Base-by-base conservation (phyloP, 2,113 vertebrate genomes). In the Fregetta grallaria region DNA sequence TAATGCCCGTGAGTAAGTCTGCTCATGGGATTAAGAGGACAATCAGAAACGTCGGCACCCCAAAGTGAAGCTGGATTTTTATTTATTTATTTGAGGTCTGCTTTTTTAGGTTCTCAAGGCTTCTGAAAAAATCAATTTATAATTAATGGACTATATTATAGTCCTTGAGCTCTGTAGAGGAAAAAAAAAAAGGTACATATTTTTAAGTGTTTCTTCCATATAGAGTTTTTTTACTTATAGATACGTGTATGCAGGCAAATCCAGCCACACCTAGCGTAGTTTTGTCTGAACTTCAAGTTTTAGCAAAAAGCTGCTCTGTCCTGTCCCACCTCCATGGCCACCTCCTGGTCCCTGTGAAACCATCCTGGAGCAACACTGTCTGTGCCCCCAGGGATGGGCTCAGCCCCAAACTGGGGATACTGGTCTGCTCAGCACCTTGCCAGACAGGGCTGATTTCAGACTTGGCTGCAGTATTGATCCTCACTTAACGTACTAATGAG, bases 401-500 rank as follows among this genome's bases (percentile, higher is more conserved):
- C 7, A 62, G 0, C 25, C 63, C 58, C 20, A 5, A 23, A 86
- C 1, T 72, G 89, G 87, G 75, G 11, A 62, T 65, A 56, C 27
- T 29, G 85, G 67, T 72, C 40, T 0, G 1, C 87, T 86, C 62
- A 76, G 77, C 62, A 73, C 62, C 71, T 90, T 1, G 0, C 19
- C 81, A 90, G 82, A 53, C 71, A 62, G 92, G 53, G 53, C 67
- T 88, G 81, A 58, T 92, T 93, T 92, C 93, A 95, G 81, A 49
- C 85, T 86, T 58, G 85, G 78, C 81, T 88, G 85, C 19, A 1
- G n/a, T 87, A 96, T 95, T 67, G 95, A 96, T 95, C 92, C 82
- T 86, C 21, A 15, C 78, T 95, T 96, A 95, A 79, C 66, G 10
- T 3, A 59, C 71, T 96, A 95, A 96, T 96, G 94, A 92, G 96